These are phyloP conservation scores for Zeuzera pyrina DNA, from an alignment of 2,888 invertebrate species.

Conservation along the genomic window DNA sequence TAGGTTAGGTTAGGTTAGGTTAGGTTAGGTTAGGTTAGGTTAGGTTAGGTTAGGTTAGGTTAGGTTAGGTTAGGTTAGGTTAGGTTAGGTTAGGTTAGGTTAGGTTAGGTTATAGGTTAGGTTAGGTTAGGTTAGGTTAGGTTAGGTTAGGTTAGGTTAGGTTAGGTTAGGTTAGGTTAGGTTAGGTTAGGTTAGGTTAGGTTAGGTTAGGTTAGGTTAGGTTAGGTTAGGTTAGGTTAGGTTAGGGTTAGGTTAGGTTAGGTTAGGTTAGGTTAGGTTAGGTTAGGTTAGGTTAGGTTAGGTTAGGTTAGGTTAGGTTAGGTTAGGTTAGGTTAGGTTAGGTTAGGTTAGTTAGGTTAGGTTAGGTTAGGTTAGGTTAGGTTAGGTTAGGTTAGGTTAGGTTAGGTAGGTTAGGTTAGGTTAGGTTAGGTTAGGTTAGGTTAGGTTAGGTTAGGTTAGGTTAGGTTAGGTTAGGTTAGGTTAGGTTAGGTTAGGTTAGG, in stretches of 20 bases:
- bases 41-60: too few species aligned
- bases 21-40: too few species aligned
- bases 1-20: too few species aligned
- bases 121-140: slow-evolving; percentile 2
- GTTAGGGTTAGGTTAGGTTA: slow-evolving; percentile 12
- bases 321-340: slow-evolving; percentile 12
- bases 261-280: slow-evolving; percentile 11
- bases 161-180: slow-evolving; percentile 3
- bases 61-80: too few species aligned
- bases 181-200: slow-evolving; percentile 7
- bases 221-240: slow-evolving; percentile 12
- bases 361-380: slow-evolving; percentile 12
- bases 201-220: slow-evolving; percentile 3
- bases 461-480: slow-evolving; percentile 12
- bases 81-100: too few species aligned
- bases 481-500: slow-evolving; percentile 12
- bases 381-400: slow-evolving; percentile 12
- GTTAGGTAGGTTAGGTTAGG: too few species aligned
- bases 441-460: slow-evolving; percentile 6
- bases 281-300: slow-evolving; percentile 11
- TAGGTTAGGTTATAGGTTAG: too few species aligned
- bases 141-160: slow-evolving; percentile 2
- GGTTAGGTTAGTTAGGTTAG: slow-evolving; percentile 12
- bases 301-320: slow-evolving; percentile 11
- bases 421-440: slow-evolving; percentile 12